Conservation (phyloP, 2,113 vertebrate species). For the Meles meles region DNA sequence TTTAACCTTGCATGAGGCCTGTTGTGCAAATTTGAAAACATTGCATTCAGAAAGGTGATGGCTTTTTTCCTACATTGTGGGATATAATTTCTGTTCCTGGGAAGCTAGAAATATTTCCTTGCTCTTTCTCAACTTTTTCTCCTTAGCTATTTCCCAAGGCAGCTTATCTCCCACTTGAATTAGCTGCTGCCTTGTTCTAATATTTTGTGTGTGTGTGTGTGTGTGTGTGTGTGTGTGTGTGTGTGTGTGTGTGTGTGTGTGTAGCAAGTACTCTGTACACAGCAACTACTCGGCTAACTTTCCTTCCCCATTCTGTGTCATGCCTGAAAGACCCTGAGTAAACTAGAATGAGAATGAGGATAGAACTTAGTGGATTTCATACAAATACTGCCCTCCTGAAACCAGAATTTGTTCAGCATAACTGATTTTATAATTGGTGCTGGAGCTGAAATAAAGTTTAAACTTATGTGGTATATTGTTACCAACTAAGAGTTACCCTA, state of each 20-base stretch:
- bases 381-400: not conserved
- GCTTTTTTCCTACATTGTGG: conserved; percentile 5
- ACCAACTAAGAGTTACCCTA: not conserved
- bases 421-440: not conserved
- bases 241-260: not conserved
- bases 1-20: conserved; percentile 64
- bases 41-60: conserved; percentile 53
- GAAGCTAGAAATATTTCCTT: not conserved
- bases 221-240: not conserved
- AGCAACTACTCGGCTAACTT: not conserved
- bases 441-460: not conserved
- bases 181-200: not conserved
- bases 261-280: not conserved
- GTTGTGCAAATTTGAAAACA: conserved; percentile 38
- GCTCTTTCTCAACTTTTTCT: not conserved
- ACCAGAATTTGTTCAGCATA: not conserved
- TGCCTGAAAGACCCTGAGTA: not conserved
- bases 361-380: not conserved
- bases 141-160: not conserved
- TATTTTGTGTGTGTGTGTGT: not conserved
- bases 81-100: not conserved
- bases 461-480: not conserved
- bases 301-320: not conserved
- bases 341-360: not conserved
- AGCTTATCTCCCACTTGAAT: not conserved